Conservation (phyloP, 2,113 vertebrate genomes). For the Gymnobelideus leadbeateri region DNA sequence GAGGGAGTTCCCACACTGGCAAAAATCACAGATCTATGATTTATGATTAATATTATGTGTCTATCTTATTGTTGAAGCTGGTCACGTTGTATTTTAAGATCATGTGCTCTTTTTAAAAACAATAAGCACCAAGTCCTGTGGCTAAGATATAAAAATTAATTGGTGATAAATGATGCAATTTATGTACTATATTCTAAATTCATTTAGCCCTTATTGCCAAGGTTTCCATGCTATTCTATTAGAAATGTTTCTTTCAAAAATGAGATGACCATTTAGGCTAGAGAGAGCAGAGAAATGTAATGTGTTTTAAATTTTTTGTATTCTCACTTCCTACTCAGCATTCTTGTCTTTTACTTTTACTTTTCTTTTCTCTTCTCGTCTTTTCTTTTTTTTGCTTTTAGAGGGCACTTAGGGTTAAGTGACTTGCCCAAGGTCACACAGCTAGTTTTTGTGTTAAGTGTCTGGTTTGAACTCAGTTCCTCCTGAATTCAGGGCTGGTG, state of each 20-base stretch:
- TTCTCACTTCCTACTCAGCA: background rate
- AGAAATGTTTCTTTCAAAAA: background rate
- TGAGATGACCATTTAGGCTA: constrained; percentile 32
- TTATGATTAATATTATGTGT: background rate
- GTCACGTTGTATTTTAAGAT: constrained; percentile 12
- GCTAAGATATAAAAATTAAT: constrained; percentile 22
- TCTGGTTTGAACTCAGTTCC: no score
- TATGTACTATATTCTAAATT: constrained; percentile 29
- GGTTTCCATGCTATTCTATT: background rate
- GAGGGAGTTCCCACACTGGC: background rate
- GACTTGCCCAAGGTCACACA: no score
- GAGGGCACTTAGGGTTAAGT: no score
- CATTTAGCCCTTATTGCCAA: background rate
- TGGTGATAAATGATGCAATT: constrained; percentile 1
- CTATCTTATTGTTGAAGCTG: constrained; percentile 5
- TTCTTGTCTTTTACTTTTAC: background rate
- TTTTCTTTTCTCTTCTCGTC: no score
- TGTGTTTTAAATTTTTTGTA: background rate
- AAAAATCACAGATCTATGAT: background rate
- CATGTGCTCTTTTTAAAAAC: constrained; percentile 13
- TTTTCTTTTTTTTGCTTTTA: no score
- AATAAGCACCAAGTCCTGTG: background rate
- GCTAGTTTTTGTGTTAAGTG: no score
- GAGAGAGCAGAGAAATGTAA: constrained; percentile 23
- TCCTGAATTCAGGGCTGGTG: no score